Evolutionary conservation across 2,888 invertebrate species (phyloP).

Genomic region (Oxycera nigricornis): DNA sequence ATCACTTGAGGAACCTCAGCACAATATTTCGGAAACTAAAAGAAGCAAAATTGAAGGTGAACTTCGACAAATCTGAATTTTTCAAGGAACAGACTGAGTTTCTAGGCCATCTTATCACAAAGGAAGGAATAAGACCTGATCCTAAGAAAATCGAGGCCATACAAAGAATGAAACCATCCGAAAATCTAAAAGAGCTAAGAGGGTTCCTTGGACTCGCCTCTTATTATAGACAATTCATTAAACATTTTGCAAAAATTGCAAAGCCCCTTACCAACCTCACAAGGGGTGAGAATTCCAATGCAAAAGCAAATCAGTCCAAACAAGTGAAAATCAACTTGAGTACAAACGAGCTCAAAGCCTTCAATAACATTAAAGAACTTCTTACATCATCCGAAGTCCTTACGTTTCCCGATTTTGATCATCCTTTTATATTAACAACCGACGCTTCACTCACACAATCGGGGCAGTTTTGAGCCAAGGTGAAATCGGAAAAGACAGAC

Average conservation of each 20-base stretch:
- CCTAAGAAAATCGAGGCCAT: conserved; percentile 50
- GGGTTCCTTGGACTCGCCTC: neutral
- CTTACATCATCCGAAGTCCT: no score
- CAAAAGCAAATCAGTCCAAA: no score
- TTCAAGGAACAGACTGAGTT: conserved; percentile 40
- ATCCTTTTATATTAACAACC: no score
- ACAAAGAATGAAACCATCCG: conserved; percentile 36
- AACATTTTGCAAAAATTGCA: conserved; percentile 9
- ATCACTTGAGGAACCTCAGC: conserved; percentile 4
- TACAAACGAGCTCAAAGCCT: no score
- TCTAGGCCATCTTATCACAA: conserved; percentile 52
- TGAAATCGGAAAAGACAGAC: no score
- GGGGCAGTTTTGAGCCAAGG: no score
- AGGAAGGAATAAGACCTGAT: conserved; percentile 52
- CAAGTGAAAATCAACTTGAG: no score
- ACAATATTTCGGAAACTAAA: conserved; percentile 19
- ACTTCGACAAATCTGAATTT: conserved; percentile 17
- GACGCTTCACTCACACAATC: no score
- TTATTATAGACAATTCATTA: no score
- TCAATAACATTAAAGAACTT: no score
- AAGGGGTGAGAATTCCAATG: no score
- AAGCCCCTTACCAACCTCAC: conserved; percentile 45
- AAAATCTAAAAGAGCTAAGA: conserved; percentile 7
- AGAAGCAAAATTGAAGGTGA: conserved; percentile 9
- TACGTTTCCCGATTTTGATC: no score